A percentile compares a stretch with the other conserved stretches of the same genome.
Evolutionary conservation across 2,113 vertebrate genomes (phyloP).

Genomic region (Scophthalmus maximus): DNA sequence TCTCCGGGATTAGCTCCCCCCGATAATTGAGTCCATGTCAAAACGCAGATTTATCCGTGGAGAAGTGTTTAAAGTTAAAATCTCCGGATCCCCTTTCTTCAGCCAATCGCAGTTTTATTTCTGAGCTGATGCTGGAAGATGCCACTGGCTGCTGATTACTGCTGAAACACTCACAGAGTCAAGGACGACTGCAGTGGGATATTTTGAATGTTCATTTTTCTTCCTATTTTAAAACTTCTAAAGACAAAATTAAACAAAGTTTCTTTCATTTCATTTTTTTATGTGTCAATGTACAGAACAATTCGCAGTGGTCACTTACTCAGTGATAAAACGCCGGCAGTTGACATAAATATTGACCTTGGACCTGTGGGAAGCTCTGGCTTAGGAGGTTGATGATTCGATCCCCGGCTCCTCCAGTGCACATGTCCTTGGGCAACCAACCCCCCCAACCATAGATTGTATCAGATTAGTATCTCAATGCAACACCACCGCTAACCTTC

Average conservation of each 20-base stretch:
- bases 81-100: constrained; percentile 44
- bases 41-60: constrained; percentile 58
- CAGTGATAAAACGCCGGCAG: too few relatives aligned
- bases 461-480: too few relatives aligned
- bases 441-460: too few relatives aligned
- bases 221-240: not conserved
- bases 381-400: too few relatives aligned
- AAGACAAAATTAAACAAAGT: not conserved
- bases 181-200: not conserved
- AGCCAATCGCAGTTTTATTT: constrained; percentile 45
- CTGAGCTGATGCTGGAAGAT: constrained; percentile 38
- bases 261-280: not conserved
- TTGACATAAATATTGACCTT: too few relatives aligned
- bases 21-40: constrained; percentile 75
- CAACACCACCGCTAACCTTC: too few relatives aligned
- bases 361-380: too few relatives aligned
- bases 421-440: too few relatives aligned
- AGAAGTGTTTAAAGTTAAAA: constrained; percentile 65
- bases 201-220: not conserved
- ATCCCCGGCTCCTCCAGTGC: too few relatives aligned
- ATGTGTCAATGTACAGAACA: too few relatives aligned
- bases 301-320: too few relatives aligned
- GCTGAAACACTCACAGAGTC: constrained; percentile 5
- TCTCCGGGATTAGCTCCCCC: constrained; percentile 69
- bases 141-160: constrained; percentile 19